Evolutionary conservation across 2,113 vertebrate species (phyloP).

Genomic region (Ptyas mucosa): DNA sequence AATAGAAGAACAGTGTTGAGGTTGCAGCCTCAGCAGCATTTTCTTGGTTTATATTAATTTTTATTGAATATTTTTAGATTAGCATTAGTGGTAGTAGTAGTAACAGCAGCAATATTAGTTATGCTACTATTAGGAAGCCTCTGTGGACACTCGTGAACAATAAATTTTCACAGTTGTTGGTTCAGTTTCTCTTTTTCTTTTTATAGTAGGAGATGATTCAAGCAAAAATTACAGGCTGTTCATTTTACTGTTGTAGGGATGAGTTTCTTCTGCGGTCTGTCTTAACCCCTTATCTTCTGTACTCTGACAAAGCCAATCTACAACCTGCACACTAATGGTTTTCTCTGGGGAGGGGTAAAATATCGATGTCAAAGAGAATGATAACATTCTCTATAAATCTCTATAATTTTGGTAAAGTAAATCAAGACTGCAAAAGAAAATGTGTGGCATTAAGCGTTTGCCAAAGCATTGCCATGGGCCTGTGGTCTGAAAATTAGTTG

Average conservation of each 20-base stretch:
- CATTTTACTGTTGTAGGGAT: constrained; percentile 46
- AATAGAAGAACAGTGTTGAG: neutral
- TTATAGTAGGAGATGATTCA: constrained; percentile 32
- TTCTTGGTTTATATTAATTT: neutral
- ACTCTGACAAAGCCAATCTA: neutral
- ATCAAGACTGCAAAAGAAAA: constrained; percentile 16
- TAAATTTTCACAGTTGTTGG: neutral
- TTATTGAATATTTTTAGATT: neutral
- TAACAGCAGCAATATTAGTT: neutral
- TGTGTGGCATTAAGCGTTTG: neutral
- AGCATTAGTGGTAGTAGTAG: neutral
- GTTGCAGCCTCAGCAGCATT: neutral
- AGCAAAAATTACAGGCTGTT: constrained; percentile 44
- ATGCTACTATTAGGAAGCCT: neutral
- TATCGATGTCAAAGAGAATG: neutral
- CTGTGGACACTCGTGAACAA: neutral
- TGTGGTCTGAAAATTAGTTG: neutral
- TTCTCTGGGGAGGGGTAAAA: neutral
- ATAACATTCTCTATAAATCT: neutral
- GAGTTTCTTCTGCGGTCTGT: constrained; percentile 6
- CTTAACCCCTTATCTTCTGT: constrained; percentile 33
- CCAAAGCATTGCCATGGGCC: neutral
- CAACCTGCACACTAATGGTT: neutral
- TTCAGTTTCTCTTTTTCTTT: constrained; percentile 4
- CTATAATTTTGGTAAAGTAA: neutral